Conservation (phyloP, 2,113 vertebrate species). For the Corythoichthys haematopterus region DNA sequence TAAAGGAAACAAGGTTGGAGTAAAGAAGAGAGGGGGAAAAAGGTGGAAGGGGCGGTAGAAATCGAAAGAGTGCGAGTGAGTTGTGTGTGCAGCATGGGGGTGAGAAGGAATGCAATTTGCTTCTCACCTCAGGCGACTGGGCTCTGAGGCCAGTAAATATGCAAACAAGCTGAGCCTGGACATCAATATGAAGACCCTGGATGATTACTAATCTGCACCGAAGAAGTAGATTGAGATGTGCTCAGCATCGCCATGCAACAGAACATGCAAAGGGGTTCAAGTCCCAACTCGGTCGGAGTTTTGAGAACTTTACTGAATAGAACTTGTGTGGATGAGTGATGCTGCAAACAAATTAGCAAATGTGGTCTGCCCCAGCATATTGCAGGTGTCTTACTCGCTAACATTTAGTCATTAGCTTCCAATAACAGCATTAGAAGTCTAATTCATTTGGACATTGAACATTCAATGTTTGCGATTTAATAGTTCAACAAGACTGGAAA, state of each 20-base stretch:
- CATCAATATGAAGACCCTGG: constrained; percentile 74
- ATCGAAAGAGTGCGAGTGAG: constrained; percentile 62
- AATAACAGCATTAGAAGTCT: too few relatives aligned
- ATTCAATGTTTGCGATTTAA: too few relatives aligned
- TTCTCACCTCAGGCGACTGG: constrained; percentile 74
- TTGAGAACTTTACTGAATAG: constrained; percentile 36
- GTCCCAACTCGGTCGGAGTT: constrained; percentile 39
- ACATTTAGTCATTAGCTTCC: background rate
- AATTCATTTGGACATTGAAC: too few relatives aligned
- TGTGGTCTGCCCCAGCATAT: background rate
- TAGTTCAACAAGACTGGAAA: too few relatives aligned
- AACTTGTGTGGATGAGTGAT: constrained; percentile 17
- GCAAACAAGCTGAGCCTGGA: constrained; percentile 70
- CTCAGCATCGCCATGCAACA: constrained; percentile 40
- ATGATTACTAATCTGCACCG: constrained; percentile 74
- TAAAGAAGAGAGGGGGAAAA: constrained; percentile 28
- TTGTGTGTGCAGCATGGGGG: constrained; percentile 61
- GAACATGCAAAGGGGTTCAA: constrained; percentile 26
- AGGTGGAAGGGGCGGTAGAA: constrained; percentile 38
- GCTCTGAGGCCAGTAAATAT: constrained; percentile 73
- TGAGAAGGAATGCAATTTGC: constrained; percentile 75
- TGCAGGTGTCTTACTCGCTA: background rate
- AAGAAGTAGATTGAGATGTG: constrained; percentile 65
- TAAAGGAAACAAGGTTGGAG: constrained; percentile 66
- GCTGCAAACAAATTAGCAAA: constrained; percentile 38